phyloP scores from a whole-genome alignment of 2,797 vertebrate genomes.

The Huso huso region DNA sequence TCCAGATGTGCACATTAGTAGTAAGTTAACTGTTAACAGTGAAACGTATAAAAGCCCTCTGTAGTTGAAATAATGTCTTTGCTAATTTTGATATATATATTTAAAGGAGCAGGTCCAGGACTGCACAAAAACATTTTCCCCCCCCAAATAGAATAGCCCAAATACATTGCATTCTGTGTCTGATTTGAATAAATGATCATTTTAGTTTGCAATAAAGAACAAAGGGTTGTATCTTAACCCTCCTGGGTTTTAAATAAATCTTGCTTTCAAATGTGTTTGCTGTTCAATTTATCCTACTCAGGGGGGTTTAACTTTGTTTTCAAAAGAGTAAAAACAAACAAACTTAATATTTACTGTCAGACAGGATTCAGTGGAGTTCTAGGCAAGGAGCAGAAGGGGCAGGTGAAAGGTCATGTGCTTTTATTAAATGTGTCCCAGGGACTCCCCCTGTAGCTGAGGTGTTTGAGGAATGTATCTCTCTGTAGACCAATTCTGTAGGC shows the following conservation, averaged over 20 bases:
- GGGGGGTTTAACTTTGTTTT: too few species aligned
- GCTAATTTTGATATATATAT: too few species aligned
- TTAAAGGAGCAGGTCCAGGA: slow-evolving; percentile 23
- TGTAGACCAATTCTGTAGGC: too few species aligned
- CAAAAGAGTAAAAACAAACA: background rate
- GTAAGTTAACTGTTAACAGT: background rate
- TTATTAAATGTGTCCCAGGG: background rate
- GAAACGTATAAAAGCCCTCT: slow-evolving; percentile 7
- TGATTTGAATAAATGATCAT: too few species aligned
- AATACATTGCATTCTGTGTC: background rate
- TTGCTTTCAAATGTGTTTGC: too few species aligned
- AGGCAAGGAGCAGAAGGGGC: background rate
- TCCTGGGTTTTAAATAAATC: too few species aligned
- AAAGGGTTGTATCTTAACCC: too few species aligned
- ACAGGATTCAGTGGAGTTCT: too few species aligned
- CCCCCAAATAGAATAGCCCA: too few species aligned
- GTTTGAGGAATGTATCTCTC: too few species aligned
- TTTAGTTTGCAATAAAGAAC: too few species aligned
- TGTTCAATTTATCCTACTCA: too few species aligned
- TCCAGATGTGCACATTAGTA: slow-evolving; percentile 25
- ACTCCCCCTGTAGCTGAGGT: background rate
- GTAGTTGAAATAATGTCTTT: slow-evolving; percentile 16
- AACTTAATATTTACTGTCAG: background rate
- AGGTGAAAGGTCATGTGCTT: background rate
- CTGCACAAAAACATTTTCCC: background rate